phyloP scores from a whole-genome alignment of 1,140 invertebrate species.

The Lepidurus packardi region DNA sequence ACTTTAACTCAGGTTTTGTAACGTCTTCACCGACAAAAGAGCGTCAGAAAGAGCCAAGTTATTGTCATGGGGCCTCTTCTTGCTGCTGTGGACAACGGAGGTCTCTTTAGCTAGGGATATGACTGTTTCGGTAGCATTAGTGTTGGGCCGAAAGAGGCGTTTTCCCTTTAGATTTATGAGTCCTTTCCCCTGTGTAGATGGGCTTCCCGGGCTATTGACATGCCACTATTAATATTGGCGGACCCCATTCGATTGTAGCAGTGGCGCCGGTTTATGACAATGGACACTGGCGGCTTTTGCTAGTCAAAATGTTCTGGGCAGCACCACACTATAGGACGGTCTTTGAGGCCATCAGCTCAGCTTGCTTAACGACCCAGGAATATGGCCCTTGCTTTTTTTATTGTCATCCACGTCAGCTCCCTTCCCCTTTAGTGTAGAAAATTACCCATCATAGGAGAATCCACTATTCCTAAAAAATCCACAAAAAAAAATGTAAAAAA shows the following conservation, averaged over 20 bases:
- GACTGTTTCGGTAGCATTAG: conserved; percentile 9
- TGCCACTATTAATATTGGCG: conserved; percentile 14
- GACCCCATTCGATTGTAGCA: conserved; percentile 1
- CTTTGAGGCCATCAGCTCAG: neutral
- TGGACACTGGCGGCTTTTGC: neutral
- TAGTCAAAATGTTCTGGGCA: conserved; percentile 5
- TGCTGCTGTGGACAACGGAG: neutral
- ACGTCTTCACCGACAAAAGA: neutral
- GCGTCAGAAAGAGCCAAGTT: neutral
- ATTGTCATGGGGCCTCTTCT: neutral
- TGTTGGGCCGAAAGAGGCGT: conserved; percentile 3
- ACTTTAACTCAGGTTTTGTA: neutral
- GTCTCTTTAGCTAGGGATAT: neutral
- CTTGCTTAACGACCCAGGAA: conserved; percentile 15
- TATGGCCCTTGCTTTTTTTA: neutral
- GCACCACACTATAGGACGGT: neutral
- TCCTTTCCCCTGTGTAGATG: neutral
- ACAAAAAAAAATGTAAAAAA: neutral
- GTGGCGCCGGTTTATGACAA: conserved; percentile 20
- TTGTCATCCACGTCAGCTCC: neutral
- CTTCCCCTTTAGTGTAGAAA: neutral
- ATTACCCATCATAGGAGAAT: neutral
- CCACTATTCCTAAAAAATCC: neutral
- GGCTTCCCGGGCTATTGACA: conserved; percentile 20
- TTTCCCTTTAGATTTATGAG: conserved; percentile 5